These are phyloP conservation scores for Gari tellinella DNA, from an alignment of 2,888 invertebrate genomes.

Conservation along the genomic window DNA sequence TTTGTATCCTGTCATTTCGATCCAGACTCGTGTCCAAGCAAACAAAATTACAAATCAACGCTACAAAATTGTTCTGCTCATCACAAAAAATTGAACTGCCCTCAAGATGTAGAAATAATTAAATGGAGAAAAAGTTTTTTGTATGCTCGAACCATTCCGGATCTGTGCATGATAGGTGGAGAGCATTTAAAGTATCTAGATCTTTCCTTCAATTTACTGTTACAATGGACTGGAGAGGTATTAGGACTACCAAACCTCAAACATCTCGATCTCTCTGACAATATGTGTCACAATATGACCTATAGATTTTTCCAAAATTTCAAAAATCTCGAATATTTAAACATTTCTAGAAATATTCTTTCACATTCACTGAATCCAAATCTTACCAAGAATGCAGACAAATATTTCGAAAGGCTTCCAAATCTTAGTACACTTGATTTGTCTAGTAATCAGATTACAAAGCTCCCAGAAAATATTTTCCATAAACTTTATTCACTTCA, in stretches of 20 bases:
- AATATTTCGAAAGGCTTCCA: not conserved
- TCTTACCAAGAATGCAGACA: not conserved
- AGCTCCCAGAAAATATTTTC: conserved; percentile 2
- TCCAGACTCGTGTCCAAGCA: not conserved
- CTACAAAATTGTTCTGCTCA: not conserved
- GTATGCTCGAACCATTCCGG: not conserved
- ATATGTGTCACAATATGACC: conserved; percentile 23
- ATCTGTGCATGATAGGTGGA: conserved; percentile 22
- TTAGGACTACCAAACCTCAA: conserved; percentile 33
- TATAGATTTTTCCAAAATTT: conserved; percentile 33
- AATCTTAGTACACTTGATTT: conserved; percentile 7
- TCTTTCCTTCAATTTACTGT: conserved; percentile 45
- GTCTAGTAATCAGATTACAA: conserved; percentile 11
- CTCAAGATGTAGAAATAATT: not conserved
- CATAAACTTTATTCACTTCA: not conserved
- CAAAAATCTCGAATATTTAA: conserved; percentile 19
- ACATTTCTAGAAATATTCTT: conserved; percentile 36
- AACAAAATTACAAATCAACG: not conserved
- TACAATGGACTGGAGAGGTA: conserved; percentile 31
- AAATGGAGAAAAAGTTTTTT: conserved; percentile 42
- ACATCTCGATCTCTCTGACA: conserved; percentile 47
- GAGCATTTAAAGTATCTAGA: conserved; percentile 19
- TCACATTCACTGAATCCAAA: conserved; percentile 1
- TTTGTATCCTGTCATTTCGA: conserved; percentile 15
- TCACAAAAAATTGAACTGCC: no score